phyloP scores from a whole-genome alignment of 2,888 invertebrate species.

The Apantesis nais region DNA sequence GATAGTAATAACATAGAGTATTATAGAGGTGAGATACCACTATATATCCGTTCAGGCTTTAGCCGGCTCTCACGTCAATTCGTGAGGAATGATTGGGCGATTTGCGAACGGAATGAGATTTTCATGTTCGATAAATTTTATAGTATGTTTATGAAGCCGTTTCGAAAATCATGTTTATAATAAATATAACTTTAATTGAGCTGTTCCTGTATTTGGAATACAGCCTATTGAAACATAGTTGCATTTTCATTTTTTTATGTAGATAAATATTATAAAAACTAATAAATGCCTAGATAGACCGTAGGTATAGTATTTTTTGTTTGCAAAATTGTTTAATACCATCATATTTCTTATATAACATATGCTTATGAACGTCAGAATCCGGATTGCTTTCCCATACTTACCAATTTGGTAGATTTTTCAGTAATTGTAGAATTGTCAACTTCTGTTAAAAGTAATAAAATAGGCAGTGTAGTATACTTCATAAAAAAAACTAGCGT shows the following conservation, averaged over 20 bases:
- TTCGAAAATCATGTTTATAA: constrained; percentile 11
- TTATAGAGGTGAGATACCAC: constrained; percentile 8
- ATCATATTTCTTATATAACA: neutral
- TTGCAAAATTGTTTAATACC: too few species aligned
- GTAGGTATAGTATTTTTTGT: neutral
- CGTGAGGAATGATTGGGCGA: constrained; percentile 16
- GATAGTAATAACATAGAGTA: constrained; percentile 14
- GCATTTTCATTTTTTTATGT: neutral
- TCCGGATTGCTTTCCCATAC: neutral
- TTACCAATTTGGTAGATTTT: neutral
- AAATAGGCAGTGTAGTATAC: neutral
- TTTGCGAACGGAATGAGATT: constrained; percentile 17
- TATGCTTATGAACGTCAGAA: neutral
- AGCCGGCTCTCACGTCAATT: constrained; percentile 17
- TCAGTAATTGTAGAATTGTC: too few species aligned
- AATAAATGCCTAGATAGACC: neutral
- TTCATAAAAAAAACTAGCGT: constrained; percentile 12
- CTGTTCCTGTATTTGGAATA: neutral
- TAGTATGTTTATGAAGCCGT: constrained; percentile 13
- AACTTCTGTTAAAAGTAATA: too few species aligned
- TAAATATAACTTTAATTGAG: constrained; percentile 1
- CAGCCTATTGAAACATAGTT: neutral
- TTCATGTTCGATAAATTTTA: constrained; percentile 17
- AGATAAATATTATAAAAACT: neutral
- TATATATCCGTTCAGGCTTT: constrained; percentile 14